Percentiles rank a stretch among this genome's conserved stretches.
phyloP scores from a whole-genome alignment of 2,888 invertebrate species.

The Fragum whitleyi region DNA sequence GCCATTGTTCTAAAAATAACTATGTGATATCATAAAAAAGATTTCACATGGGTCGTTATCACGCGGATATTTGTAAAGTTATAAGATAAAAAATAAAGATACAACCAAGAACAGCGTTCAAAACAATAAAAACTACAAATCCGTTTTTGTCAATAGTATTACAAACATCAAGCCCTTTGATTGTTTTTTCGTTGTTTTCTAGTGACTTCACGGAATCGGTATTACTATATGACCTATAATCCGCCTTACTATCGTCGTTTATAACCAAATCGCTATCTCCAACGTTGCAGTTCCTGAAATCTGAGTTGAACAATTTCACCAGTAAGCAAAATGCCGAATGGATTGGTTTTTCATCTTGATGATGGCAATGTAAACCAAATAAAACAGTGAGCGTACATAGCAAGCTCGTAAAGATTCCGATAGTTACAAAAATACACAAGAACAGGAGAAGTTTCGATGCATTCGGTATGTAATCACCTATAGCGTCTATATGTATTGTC shows the following conservation, averaged over 20 bases:
- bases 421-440: conserved; percentile 4
- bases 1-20: too few relatives aligned
- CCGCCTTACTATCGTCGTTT: not conserved
- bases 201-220: not conserved
- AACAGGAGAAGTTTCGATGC: conserved; percentile 18
- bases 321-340: not conserved
- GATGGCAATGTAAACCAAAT: not conserved
- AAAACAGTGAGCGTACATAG: not conserved
- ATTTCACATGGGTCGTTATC: too few relatives aligned
- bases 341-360: not conserved
- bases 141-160: not conserved
- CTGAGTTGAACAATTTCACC: not conserved
- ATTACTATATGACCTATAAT: too few relatives aligned
- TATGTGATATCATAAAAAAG: too few relatives aligned
- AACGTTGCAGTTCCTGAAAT: not conserved
- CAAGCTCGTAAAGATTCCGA: not conserved
- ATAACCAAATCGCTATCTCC: not conserved
- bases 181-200: too few relatives aligned
- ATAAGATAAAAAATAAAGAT: too few relatives aligned
- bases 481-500: conserved; percentile 15
- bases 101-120: too few relatives aligned
- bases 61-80: too few relatives aligned
- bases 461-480: conserved; percentile 24
- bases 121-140: too few relatives aligned
- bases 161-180: not conserved